phyloP scores from a whole-genome alignment of 1,140 invertebrate species.

The Venustaconcha ellipsiformis region DNA sequence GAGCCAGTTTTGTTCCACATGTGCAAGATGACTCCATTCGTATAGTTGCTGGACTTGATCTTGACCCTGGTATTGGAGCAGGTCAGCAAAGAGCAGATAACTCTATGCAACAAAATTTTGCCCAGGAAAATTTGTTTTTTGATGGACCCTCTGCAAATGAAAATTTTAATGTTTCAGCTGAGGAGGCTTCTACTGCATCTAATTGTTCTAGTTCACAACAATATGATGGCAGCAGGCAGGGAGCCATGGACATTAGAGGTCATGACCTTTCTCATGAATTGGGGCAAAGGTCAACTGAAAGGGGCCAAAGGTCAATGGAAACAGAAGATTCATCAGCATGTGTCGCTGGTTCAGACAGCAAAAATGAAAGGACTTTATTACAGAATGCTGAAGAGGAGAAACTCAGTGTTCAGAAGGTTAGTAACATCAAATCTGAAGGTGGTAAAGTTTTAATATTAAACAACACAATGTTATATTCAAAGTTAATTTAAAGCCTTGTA shows the following conservation, averaged over 20 bases:
- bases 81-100: not conserved
- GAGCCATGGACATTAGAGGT: not conserved
- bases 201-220: not conserved
- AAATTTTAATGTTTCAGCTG: no score
- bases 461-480: no score
- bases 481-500: no score
- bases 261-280: not conserved
- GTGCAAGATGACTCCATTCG: slow-evolving; percentile 6
- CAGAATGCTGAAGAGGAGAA: slow-evolving; percentile 20
- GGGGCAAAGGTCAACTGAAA: not conserved
- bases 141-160: no score
- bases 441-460: no score
- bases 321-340: not conserved
- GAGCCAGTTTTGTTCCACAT: slow-evolving; percentile 5
- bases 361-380: slow-evolving; percentile 7
- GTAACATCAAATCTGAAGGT: no score
- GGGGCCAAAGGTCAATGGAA: not conserved
- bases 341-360: not conserved
- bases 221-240: not conserved
- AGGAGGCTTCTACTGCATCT: no score
- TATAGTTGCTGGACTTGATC: slow-evolving; percentile 29
- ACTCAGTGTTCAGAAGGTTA: slow-evolving; percentile 19
- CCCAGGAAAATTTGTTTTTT: not conserved
- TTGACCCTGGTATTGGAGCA: slow-evolving; percentile 11
- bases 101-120: not conserved